Percentiles rank a stretch among this genome's conserved stretches.
Evolutionary conservation across 2,888 invertebrate genomes (phyloP).

Genomic region (Acholoe squamosa): DNA sequence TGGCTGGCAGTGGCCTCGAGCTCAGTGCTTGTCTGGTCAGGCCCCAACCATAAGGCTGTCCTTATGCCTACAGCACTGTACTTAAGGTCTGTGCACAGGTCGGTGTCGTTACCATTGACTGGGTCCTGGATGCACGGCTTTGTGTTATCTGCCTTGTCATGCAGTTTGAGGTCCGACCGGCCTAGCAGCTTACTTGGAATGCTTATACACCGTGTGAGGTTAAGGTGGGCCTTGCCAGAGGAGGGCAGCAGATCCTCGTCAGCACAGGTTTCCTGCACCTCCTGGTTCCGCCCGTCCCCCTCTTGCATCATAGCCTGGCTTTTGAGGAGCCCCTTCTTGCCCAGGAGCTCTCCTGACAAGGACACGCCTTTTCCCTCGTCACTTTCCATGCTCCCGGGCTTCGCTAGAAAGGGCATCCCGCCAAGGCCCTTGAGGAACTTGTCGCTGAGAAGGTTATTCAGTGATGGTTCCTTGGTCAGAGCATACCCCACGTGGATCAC

Average conservation of each 20-base stretch:
- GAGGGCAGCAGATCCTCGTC: conserved; percentile 40
- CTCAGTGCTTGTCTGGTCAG: not conserved
- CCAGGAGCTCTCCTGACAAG: conserved; percentile 39
- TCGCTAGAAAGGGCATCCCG: conserved; percentile 61
- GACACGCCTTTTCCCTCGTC: conserved; percentile 55
- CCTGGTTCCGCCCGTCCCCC: conserved; percentile 31
- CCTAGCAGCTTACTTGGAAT: conserved; percentile 63
- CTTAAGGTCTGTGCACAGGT: not conserved
- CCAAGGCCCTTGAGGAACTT: conserved; percentile 58
- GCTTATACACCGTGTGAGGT: conserved; percentile 55
- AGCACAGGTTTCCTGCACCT: conserved; percentile 46
- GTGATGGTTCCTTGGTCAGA: conserved; percentile 63
- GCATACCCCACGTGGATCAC: conserved; percentile 68
- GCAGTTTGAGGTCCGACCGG: conserved; percentile 45
- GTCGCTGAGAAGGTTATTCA: conserved; percentile 59
- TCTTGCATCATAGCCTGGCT: conserved; percentile 53
- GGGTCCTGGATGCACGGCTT: not conserved
- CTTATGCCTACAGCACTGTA: conserved; percentile 49
- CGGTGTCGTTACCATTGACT: conserved; percentile 2
- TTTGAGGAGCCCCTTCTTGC: conserved; percentile 61
- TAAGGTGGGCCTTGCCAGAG: conserved; percentile 47
- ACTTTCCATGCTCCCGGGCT: conserved; percentile 47
- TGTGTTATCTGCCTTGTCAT: not conserved
- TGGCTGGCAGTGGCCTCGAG: not conserved
- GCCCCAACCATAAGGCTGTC: conserved; percentile 1